Base-by-base conservation (phyloP, 2,888 invertebrate genomes). In the Pollenia labialis region DNA sequence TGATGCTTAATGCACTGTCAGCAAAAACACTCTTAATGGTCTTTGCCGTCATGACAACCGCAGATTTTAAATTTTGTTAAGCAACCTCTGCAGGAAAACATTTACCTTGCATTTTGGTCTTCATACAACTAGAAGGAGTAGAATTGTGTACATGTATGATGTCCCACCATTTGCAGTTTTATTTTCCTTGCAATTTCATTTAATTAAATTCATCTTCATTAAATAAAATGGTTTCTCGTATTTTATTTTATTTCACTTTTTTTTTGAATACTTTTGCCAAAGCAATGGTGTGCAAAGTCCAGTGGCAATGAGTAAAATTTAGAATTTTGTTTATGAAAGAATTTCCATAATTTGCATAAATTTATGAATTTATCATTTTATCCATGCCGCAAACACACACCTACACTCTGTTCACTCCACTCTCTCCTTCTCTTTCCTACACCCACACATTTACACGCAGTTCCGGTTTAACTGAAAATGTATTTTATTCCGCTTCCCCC, bases 121-220 rank as follows among this genome's bases (percentile, higher is more conserved):
- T 42, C 8, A 8, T 14, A 40, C 60, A 50, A 50, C 11, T n/a
- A 52, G 42, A 18, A 75, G 11, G 18, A 18, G 44, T 46, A 6
- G 32, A 6, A 18, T 32, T 16, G 44, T 50, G 2, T 50, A 42
- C 68, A 8, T 58, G n/a, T n/a, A 40, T 62, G 11, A 40, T 64
- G 44, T 50, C 42, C 40, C 54, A 76, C 76, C 60, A 80, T 83
- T 87, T 81, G 50, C 74, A 81, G 56, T 64, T 84, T 77, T 79
- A 68, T 80, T 85, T 71, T 68, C 76, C 72, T 58, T 83, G 76
- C 83, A 76, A 62, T 81, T 84, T 64, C 14, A 84, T 84, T 81
- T 87, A 81, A 87, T 87, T 87, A 84, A 84, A 87, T 87, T 81
- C 72, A 77, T 84, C 84, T 87, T 84, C 81, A 87, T 84, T 87